Percentiles rank a stretch among this genome's conserved stretches.
phyloP scores from a whole-genome alignment of 2,797 vertebrate species.

The Scleropages formosus region DNA sequence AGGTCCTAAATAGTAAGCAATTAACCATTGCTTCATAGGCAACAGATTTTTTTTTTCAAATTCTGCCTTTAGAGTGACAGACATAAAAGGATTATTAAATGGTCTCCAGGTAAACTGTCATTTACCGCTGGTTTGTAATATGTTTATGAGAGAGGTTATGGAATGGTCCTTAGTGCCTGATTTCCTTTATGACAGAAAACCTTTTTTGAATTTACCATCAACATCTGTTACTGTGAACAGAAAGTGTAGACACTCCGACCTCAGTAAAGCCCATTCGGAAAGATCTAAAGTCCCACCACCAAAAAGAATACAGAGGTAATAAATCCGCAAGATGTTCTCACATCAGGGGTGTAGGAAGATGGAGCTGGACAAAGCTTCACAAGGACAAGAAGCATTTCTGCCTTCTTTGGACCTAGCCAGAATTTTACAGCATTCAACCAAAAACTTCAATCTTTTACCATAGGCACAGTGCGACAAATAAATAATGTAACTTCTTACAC shows the following conservation, averaged over 20 bases:
- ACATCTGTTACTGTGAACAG: background rate
- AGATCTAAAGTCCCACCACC: background rate
- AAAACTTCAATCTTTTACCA: slow-evolving; percentile 14
- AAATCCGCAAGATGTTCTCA: background rate
- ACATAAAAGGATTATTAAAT: background rate
- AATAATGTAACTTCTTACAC: slow-evolving; percentile 15
- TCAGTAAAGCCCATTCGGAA: background rate
- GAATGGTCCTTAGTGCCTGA: background rate
- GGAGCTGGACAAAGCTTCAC: background rate
- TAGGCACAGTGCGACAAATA: slow-evolving; percentile 18
- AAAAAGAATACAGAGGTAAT: background rate
- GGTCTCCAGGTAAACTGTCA: background rate
- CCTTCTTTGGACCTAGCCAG: background rate
- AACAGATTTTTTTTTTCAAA: background rate
- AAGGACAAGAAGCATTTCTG: slow-evolving; percentile 4
- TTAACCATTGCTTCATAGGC: background rate
- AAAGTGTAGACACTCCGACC: background rate
- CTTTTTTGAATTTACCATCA: background rate
- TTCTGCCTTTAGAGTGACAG: background rate
- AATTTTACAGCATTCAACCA: slow-evolving; percentile 9
- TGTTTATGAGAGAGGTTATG: background rate
- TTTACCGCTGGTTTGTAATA: background rate
- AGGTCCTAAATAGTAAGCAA: background rate
- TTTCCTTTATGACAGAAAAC: background rate
- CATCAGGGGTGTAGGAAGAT: background rate